Evolutionary conservation across 2,797 vertebrate genomes (phyloP), one percentile per base, ranked within the genome.

Genomic region (Sebastes nivosus): DNA sequence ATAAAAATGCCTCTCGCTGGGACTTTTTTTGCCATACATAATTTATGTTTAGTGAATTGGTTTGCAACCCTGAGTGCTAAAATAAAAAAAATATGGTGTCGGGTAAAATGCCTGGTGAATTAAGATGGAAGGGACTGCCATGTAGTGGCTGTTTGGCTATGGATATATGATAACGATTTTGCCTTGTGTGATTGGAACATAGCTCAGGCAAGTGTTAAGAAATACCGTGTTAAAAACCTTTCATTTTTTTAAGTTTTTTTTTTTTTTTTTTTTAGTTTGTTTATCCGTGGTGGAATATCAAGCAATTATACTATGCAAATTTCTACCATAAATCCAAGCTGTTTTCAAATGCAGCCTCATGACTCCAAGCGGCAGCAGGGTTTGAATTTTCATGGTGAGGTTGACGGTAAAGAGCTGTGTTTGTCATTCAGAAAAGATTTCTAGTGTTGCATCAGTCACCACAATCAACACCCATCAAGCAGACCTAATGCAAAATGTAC

Each of bases 41-140:
- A 93, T 94, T 93, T 66, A 94, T 94, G 72, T 77, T 81, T 46
- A 88, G 66, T 68, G 83, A 93, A 91, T 87, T 87, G 85, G 29
- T 86, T 91, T 89, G 84, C 80, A 77, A 75, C 74, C 42, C 63
- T 64, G 67, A 87, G 57, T 71, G 60, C 58, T 75, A 42, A 86
- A 29, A 59, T 25, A 29, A 65, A 65, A 34, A 77, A 77, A 72
- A 70, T 54, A 64, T 25, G 20, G 58, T 30, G 52, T 1, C 0
- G 4, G 24, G 18, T 59, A 24, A 83, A 83, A 67, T 29, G 30
- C 42, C 50, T 29, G 38, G 59, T 65, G 42, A 68, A 84, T 83
- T 79, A 59, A 83, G 74, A 89, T 58, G 54, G 46, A 81, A 83
- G 59, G 30, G 24, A 59, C 54, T 57, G 65, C 75, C 68, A 67